A percentile compares a stretch with the other conserved stretches of the same genome.
Conservation (phyloP, 2,888 invertebrate genomes). For the Zaprionus lineosus region DNA sequence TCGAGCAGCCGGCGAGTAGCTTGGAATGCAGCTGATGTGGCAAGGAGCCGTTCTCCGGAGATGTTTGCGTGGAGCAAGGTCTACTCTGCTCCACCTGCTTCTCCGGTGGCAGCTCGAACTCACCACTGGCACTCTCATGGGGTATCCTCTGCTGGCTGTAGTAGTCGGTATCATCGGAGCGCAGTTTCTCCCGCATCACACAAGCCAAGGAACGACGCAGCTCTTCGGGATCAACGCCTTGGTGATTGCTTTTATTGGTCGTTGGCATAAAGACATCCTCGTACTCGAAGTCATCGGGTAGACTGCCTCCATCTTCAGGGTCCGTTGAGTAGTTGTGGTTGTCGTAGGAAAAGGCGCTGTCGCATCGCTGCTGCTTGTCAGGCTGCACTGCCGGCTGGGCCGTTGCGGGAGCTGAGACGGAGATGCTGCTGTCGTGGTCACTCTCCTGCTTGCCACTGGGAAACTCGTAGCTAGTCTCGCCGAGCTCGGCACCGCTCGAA, state of each 20-base stretch:
- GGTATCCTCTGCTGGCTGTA: conserved; percentile 44
- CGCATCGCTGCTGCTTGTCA: conserved; percentile 47
- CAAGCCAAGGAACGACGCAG: conserved; percentile 64
- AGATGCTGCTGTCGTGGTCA: conserved; percentile 46
- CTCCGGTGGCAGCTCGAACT: conserved; percentile 35
- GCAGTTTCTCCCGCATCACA: conserved; percentile 74
- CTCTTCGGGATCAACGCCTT: conserved; percentile 61
- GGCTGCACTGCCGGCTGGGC: conserved; percentile 28
- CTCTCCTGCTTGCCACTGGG: conserved; percentile 50
- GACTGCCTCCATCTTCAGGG: conserved; percentile 59
- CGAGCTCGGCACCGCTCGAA: conserved; percentile 81
- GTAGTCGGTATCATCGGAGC: conserved; percentile 75
- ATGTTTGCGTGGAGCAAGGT: conserved; percentile 46
- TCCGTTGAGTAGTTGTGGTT: conserved; percentile 80
- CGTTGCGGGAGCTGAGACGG: conserved; percentile 41
- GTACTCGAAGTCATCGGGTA: conserved; percentile 64
- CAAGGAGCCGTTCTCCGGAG: conserved; percentile 56
- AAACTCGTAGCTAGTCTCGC: conserved; percentile 71
- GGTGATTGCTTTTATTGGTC: conserved; percentile 20
- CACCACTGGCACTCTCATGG: conserved; percentile 36
- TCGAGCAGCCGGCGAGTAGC: conserved; percentile 56
- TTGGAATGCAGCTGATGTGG: conserved; percentile 52
- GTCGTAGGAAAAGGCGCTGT: conserved; percentile 77
- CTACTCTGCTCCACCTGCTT: conserved; percentile 54
- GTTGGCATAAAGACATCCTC: conserved; percentile 80